phyloP scores from a whole-genome alignment of 2,888 invertebrate genomes.

The Slavum lentiscoides region DNA sequence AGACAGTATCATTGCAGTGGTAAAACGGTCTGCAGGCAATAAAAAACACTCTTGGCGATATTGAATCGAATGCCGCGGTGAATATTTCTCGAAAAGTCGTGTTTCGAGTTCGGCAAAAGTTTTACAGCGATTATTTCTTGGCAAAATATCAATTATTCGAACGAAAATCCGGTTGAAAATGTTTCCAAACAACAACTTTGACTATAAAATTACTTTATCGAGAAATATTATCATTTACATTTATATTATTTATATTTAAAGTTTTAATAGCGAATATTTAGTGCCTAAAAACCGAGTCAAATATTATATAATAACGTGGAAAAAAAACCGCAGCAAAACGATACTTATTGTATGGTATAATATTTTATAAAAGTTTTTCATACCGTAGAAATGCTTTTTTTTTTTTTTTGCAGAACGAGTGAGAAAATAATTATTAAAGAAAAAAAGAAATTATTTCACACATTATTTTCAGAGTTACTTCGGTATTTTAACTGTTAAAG shows the following conservation, averaged over 20 bases:
- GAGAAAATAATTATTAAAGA: not conserved
- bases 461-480: too few species aligned
- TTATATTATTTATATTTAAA: slow-evolving; percentile 43
- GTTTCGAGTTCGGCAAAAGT: slow-evolving; percentile 39
- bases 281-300: not conserved
- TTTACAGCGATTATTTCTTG: slow-evolving; percentile 49
- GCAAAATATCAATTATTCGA: slow-evolving; percentile 45
- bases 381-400: not conserved
- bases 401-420: not conserved
- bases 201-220: slow-evolving; percentile 48
- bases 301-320: not conserved
- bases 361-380: slow-evolving; percentile 38
- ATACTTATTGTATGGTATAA: slow-evolving; percentile 10
- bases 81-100: slow-evolving; percentile 39
- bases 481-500: too few species aligned
- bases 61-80: slow-evolving; percentile 47
- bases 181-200: slow-evolving; percentile 50
- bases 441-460: not conserved
- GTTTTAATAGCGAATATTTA: slow-evolving; percentile 22
- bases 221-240: slow-evolving; percentile 31
- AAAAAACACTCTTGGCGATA: slow-evolving; percentile 54
- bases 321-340: slow-evolving; percentile 15
- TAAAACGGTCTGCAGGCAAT: slow-evolving; percentile 52
- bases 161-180: slow-evolving; percentile 38
- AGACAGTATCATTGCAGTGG: slow-evolving; percentile 51